These are phyloP conservation scores for Yoshiicerus persimilis DNA, from an alignment of 1,140 invertebrate species.

Conservation along the genomic window DNA sequence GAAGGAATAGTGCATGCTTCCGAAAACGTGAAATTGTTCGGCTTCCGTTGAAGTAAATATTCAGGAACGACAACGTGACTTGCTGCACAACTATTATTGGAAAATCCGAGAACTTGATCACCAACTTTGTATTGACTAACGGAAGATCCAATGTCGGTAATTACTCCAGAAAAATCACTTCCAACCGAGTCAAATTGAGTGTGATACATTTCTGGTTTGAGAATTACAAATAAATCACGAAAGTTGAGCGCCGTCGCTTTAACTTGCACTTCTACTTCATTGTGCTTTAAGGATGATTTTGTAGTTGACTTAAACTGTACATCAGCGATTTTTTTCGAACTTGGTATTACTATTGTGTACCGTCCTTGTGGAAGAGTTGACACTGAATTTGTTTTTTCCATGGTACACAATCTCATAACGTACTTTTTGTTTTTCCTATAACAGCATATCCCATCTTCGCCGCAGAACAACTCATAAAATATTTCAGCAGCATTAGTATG, in stretches of 20 bases:
- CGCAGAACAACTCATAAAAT: background rate
- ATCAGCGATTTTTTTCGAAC: background rate
- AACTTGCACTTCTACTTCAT: background rate
- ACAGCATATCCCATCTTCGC: background rate
- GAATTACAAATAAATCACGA: background rate
- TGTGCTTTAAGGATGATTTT: background rate
- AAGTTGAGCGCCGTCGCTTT: background rate
- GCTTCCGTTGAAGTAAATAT: background rate
- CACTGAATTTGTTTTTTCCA: background rate
- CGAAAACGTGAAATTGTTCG: background rate
- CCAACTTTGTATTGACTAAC: background rate
- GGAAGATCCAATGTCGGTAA: background rate
- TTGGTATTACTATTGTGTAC: background rate
- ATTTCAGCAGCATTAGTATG: background rate
- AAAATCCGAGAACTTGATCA: constrained; percentile 18
- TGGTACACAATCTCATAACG: background rate
- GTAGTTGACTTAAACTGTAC: background rate
- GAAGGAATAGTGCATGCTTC: background rate
- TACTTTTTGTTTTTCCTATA: background rate
- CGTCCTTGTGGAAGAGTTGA: background rate
- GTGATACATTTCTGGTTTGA: background rate
- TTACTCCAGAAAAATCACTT: background rate
- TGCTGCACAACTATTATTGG: background rate
- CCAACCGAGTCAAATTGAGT: background rate
- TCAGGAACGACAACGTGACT: background rate